Base-by-base conservation (phyloP, 2,113 vertebrate species). In the Ictalurus punctatus region DNA sequence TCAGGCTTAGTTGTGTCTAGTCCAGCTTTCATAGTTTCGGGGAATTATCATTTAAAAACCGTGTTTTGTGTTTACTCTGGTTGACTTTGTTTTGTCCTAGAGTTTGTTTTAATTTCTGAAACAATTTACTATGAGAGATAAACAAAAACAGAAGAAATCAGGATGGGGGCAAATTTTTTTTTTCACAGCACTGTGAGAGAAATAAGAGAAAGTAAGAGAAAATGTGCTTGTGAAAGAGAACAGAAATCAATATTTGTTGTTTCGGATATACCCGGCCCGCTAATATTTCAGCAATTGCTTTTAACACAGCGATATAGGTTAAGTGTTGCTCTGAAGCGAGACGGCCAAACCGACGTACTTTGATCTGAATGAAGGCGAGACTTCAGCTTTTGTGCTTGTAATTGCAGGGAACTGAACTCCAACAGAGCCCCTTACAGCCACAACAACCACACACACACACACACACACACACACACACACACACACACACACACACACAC, bases 331-430 rank as follows among this genome's bases (percentile, higher is more conserved):
- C 37, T 88, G 71, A 85, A 74, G 58, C 56, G 13, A 88, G 87
- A 37, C 58, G 30, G 21, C 14, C 82, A 84, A 88, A 84, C 82
- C n/a, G n/a, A 44, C 37, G 34, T 30, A 16, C 74, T 85, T 89
- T 89, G 83, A 89, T 89, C 73, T 79, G 79, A 89, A 89, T 69
- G 84, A 89, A 83, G 79, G 87, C 37, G 6, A 89, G 83, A 85
- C 16, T 69, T 56, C 44, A 80, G 88, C 88, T 80, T 88, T 89
- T 89, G 83, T 85, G 73, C 59, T 56, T 76, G 65, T 85, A 89
- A 89, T 85, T 79, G 59, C 83, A 65, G 40, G 61, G 30, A 80
- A 85, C 12, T 80, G 73, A 85, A 89, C 83, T 88, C 87, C 73
- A 84, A 76, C 59, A 27, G 44, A n/a, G 71, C 87, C 52, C 54